A percentile compares a stretch with the other conserved stretches of the same genome.
Evolutionary conservation across 1,140 invertebrate species (phyloP).

Genomic region (Drosophila pallidifrons): DNA sequence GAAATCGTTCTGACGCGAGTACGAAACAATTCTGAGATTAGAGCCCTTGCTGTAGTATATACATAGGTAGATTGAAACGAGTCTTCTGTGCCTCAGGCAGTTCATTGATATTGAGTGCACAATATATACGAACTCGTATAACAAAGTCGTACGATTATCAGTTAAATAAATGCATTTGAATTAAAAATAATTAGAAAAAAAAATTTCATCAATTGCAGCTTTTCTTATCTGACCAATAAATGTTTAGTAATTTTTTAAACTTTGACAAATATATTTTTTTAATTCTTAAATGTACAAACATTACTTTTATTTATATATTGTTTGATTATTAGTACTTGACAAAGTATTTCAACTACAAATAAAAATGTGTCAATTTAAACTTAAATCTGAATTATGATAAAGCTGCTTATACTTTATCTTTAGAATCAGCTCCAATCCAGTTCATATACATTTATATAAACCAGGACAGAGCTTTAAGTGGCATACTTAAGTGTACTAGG

Average conservation of each 20-base stretch:
- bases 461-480: background rate
- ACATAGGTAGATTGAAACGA: slow-evolving; percentile 8
- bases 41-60: background rate
- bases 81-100: background rate
- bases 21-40: slow-evolving; percentile 30
- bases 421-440: background rate
- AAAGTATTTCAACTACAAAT: background rate
- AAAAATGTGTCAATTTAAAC: slow-evolving; percentile 22
- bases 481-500: background rate
- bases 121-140: slow-evolving; percentile 3
- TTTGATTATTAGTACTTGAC: background rate
- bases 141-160: background rate
- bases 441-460: slow-evolving; percentile 8
- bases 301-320: background rate
- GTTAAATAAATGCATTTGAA: background rate
- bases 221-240: background rate
- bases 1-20: slow-evolving; percentile 63
- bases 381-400: slow-evolving; percentile 18
- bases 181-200: slow-evolving; percentile 23
- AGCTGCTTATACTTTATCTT: background rate
- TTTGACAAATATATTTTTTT: slow-evolving; percentile 3
- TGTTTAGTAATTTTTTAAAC: background rate
- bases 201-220: background rate
- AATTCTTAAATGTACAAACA: too few species aligned
- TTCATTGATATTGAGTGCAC: slow-evolving; percentile 1